A percentile compares a stretch with the other conserved stretches of the same genome.
phyloP scores from a whole-genome alignment of 2,888 invertebrate genomes.

The Boloria selene region DNA sequence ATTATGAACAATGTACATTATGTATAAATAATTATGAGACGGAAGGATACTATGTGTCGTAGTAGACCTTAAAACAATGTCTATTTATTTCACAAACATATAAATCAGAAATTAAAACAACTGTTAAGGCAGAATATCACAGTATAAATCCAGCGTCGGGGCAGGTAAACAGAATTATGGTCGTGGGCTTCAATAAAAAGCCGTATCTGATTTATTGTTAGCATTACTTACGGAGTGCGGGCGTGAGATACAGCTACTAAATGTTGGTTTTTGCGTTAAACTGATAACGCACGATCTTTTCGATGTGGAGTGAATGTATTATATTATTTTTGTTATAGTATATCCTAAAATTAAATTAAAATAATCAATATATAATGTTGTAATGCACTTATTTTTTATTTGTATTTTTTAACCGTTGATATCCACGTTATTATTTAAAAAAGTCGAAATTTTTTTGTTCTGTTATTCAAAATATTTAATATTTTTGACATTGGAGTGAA shows the following conservation, averaged over 20 bases:
- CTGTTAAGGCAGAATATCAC: constrained; percentile 29
- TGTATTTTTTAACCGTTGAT: too few relatives aligned
- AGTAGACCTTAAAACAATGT: background rate
- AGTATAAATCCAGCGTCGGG: constrained; percentile 33
- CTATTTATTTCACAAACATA: constrained; percentile 3
- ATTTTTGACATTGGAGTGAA: constrained; percentile 25
- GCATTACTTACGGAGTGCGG: constrained; percentile 46
- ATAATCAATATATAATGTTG: too few relatives aligned
- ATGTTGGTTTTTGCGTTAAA: constrained; percentile 35
- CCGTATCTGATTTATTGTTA: constrained; percentile 63
- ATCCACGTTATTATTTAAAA: too few relatives aligned
- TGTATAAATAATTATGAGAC: too few relatives aligned
- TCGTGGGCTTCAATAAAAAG: constrained; percentile 57
- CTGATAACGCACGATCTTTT: constrained; percentile 36
- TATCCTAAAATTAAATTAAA: background rate
- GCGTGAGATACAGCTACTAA: constrained; percentile 40
- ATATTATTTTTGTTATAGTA: constrained; percentile 12
- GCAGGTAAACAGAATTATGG: constrained; percentile 53
- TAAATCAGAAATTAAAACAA: constrained; percentile 32
- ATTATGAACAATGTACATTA: too few relatives aligned
- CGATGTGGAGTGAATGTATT: constrained; percentile 21
- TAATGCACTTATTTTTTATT: too few relatives aligned
- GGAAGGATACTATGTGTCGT: too few relatives aligned
- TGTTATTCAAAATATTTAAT: background rate
- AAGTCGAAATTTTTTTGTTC: too few relatives aligned